These are phyloP conservation scores for Cathartes aura DNA, from an alignment of 2,113 vertebrate species.

Conservation along the genomic window DNA sequence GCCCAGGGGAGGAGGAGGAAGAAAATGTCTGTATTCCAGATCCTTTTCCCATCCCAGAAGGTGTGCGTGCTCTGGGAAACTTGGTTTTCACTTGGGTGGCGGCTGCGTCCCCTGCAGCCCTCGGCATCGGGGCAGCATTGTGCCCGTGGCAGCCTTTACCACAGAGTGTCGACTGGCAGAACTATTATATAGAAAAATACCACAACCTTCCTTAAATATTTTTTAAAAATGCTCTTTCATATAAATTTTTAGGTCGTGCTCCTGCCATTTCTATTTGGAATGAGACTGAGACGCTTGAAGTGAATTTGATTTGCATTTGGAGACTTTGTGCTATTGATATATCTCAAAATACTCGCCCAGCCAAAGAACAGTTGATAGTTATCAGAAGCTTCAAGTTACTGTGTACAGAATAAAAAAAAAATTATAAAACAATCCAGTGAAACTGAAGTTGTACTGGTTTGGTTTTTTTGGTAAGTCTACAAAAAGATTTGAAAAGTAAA, in stretches of 20 bases:
- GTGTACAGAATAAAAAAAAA: background rate
- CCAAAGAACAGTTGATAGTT: background rate
- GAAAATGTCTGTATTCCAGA: too few species aligned
- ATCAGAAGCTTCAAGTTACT: background rate
- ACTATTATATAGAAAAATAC: fast-evolving
- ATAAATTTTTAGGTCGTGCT: fast-evolving
- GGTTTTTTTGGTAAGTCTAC: background rate
- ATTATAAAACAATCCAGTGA: background rate
- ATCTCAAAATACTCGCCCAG: background rate
- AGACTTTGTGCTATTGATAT: background rate
- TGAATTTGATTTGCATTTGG: background rate
- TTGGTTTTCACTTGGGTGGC: too few species aligned
- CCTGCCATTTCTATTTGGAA: background rate
- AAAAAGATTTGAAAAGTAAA: background rate
- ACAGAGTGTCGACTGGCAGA: fast-evolving
- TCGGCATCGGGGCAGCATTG: background rate
- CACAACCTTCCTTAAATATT: background rate
- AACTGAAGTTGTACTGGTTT: background rate
- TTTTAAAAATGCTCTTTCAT: background rate
- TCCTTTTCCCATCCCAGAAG: background rate
- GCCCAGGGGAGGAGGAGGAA: background rate
- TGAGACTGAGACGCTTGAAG: background rate
- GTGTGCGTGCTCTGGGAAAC: background rate
- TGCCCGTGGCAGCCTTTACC: fast-evolving
- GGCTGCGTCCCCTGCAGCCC: background rate